phyloP scores from a whole-genome alignment of 30 jellyfish, hydroid and myxozoan genomes.

The Aurelia aurita complex sp. Pacific region DNA sequence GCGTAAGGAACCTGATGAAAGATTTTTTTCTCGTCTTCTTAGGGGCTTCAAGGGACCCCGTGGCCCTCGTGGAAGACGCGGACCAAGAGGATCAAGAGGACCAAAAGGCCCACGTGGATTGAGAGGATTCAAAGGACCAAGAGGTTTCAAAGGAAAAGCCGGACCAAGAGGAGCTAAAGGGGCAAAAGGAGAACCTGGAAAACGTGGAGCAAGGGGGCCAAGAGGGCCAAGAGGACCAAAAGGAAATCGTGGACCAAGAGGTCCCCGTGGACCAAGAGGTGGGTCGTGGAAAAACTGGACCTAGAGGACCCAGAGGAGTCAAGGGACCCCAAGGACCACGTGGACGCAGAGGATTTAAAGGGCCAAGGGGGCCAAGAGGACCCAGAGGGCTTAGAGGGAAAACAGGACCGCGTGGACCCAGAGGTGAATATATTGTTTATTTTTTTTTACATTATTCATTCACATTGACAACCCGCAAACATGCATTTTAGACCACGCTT shows the following conservation, averaged over 20 bases:
- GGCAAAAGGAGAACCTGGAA: background rate
- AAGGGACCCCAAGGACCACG: constrained; percentile 4
- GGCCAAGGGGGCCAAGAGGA: constrained; percentile 1
- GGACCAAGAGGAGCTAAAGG: constrained; percentile 48
- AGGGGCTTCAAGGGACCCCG: too few relatives aligned
- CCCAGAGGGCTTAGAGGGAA: constrained; percentile 18
- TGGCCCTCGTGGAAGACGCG: too few relatives aligned
- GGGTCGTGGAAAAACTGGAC: constrained; percentile 39
- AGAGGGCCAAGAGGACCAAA: constrained; percentile 35
- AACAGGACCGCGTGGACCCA: constrained; percentile 28
- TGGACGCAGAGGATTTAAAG: background rate
- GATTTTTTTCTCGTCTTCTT: too few relatives aligned
- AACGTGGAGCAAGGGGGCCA: constrained; percentile 53
- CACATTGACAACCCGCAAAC: too few relatives aligned
- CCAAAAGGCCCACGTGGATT: too few relatives aligned
- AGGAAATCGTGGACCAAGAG: constrained; percentile 18
- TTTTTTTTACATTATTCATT: background rate
- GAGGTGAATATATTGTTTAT: background rate
- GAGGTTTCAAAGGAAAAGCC: constrained; percentile 30
- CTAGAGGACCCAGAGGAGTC: constrained; percentile 17
- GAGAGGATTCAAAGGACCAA: constrained; percentile 5
- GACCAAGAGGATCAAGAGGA: too few relatives aligned
- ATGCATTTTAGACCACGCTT: background rate
- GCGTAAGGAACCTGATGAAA: too few relatives aligned
- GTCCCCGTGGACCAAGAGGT: constrained; percentile 37